Evolutionary conservation across 2,888 invertebrate species (phyloP), one percentile per base, ranked within the genome.

Genomic region (Lasioglossum leucozonium): DNA sequence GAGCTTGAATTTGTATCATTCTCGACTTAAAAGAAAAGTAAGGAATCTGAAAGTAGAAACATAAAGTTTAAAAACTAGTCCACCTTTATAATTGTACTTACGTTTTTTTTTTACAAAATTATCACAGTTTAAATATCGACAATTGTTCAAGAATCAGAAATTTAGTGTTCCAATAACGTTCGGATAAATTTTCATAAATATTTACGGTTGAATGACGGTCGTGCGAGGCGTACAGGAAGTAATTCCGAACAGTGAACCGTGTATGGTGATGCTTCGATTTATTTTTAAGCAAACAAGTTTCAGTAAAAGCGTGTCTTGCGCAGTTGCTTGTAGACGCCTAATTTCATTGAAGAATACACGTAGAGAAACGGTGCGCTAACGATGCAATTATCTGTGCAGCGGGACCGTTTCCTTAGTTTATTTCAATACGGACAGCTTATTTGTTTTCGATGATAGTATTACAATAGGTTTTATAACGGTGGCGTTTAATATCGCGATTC

Each of bases 311-410:
- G 40, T 44, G 58, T 74, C 30, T 55, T 74, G n/a, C 47, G 62
- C 37, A 47, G 30, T 40, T 30, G 30, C 62, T 62, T 30, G 51
- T 30, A 67, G 51, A 67, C 13, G 51, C n/a, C 34, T 69, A 30
- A 69, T 69, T 72, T 82, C 69, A 77, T 84, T 40, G 72, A 79
- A 67, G 47, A 72, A 69, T 75, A 55, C 79, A 71, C 76, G 73
- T 65, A 71, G 77, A 42, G 76, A 85, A 85, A 84, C 74, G 84
- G 84, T 79, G 79, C 85, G 72, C 71, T 84, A 85, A 85, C 77
- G 79, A 85, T 67, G 77, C 72, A 79, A 85, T 78, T 85, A 77
- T 86, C 85, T 86, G 80, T 86, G 85, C 80, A 85, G 85, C 77
- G 62, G 81, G 77, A 75, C 85, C 77, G 81, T 86, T 86, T 86